A percentile compares a stretch with the other conserved stretches of the same genome.
Conservation (phyloP, 1,140 invertebrate genomes). For the Drosophila bocqueti region DNA sequence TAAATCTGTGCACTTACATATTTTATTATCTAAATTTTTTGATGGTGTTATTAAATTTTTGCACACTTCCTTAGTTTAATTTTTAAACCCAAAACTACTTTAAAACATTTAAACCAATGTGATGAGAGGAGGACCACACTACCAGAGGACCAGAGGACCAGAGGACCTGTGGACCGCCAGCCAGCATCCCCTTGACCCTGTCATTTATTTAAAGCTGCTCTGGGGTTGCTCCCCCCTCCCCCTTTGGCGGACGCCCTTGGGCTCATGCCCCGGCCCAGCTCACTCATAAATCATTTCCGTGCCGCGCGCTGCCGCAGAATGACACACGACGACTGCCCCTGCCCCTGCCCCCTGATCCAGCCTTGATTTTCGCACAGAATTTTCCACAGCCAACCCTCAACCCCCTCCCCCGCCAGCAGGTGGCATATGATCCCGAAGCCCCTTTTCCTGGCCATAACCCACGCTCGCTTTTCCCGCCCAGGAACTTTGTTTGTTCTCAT, state of each 20-base stretch:
- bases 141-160: constrained; percentile 13
- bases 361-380: constrained; percentile 6
- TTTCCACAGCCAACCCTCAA: background rate
- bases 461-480: constrained; percentile 1
- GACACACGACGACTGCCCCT: constrained; percentile 61
- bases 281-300: constrained; percentile 78
- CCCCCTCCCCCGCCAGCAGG: constrained; percentile 48
- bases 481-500: constrained; percentile 65
- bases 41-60: background rate
- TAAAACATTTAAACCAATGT: constrained; percentile 65
- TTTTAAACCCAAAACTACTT: constrained; percentile 38
- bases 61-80: background rate
- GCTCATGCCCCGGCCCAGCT: constrained; percentile 34
- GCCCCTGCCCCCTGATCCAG: background rate
- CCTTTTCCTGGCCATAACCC: constrained; percentile 9
- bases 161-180: constrained; percentile 20
- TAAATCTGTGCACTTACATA: too few relatives aligned
- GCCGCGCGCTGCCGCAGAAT: constrained; percentile 77
- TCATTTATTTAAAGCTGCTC: constrained; percentile 56
- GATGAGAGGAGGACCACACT: constrained; percentile 33
- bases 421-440: constrained; percentile 36
- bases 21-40: too few relatives aligned
- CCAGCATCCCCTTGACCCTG: constrained; percentile 28
- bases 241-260: background rate
- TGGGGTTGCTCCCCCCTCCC: constrained; percentile 5